Percentiles rank a stretch among this genome's conserved stretches.
Evolutionary conservation across 2,113 vertebrate genomes (phyloP).

Genomic region (Pedionomus torquatus): DNA sequence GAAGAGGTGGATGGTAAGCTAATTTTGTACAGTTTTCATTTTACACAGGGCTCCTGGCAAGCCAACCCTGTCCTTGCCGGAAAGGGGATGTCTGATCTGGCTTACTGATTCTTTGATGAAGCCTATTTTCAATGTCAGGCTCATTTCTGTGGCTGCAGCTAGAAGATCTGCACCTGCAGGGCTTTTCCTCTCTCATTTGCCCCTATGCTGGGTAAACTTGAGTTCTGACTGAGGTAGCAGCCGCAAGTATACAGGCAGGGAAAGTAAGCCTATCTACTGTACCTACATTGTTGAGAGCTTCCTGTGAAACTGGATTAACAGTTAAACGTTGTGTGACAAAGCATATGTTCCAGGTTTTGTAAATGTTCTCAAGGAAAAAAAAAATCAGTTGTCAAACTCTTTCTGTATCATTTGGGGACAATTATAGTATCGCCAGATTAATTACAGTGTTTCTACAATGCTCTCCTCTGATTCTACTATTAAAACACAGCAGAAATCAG

Average conservation of each 20-base stretch:
- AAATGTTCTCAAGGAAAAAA: not conserved
- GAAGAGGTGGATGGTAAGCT: not conserved
- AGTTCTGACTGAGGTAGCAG: not conserved
- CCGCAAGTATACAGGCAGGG: not conserved
- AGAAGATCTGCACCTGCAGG: not conserved
- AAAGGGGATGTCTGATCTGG: not conserved
- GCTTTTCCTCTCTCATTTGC: not conserved
- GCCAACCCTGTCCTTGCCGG: not conserved
- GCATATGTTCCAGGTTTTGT: slow-evolving; percentile 1
- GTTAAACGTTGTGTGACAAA: not conserved
- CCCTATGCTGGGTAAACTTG: not conserved
- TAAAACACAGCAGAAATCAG: slow-evolving; percentile 31
- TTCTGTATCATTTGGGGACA: not conserved
- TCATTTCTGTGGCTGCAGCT: not conserved
- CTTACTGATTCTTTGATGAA: not conserved
- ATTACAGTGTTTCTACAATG: slow-evolving; percentile 25
- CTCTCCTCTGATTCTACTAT: slow-evolving; percentile 30
- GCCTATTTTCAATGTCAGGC: not conserved
- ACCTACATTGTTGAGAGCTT: not conserved
- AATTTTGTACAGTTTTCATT: not conserved
- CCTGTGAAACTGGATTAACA: slow-evolving; percentile 12
- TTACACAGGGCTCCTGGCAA: not conserved
- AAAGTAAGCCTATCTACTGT: not conserved
- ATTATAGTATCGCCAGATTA: slow-evolving; percentile 37
- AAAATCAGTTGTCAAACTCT: not conserved